A percentile compares a stretch with the other conserved stretches of the same genome.
Conservation (phyloP, 2,113 vertebrate genomes). For the Tonatia bakeri region DNA sequence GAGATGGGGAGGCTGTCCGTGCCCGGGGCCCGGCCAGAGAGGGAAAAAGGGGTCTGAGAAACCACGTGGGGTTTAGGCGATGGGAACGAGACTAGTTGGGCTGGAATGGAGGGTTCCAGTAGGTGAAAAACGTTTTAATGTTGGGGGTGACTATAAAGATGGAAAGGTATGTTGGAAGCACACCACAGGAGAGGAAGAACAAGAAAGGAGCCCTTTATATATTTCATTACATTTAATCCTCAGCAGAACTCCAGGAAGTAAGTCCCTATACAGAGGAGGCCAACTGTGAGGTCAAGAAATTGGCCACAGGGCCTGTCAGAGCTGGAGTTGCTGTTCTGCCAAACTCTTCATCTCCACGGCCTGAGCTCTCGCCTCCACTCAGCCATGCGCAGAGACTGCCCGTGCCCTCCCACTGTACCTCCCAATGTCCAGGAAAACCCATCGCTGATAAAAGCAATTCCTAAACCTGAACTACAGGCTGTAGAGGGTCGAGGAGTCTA, state of each 20-base stretch:
- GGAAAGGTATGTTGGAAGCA: not conserved
- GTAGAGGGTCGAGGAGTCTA: not conserved
- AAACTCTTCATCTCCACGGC: not conserved
- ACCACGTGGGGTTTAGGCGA: not conserved
- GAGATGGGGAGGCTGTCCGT: not conserved
- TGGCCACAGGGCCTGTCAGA: not conserved
- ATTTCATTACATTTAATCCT: not conserved
- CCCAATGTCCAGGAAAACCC: conserved; percentile 12
- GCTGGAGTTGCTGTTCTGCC: not conserved
- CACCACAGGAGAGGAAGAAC: not conserved
- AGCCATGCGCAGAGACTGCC: not conserved
- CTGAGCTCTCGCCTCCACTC: not conserved
- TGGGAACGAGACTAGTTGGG: not conserved
- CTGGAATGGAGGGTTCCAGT: not conserved
- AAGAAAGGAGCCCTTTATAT: not conserved
- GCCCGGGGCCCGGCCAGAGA: not conserved
- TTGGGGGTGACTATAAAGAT: not conserved
- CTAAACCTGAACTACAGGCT: conserved; percentile 33
- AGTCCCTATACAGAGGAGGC: not conserved
- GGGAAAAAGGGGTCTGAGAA: not conserved
- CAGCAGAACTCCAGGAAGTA: not conserved
- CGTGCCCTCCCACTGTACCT: not conserved
- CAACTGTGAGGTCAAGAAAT: not conserved
- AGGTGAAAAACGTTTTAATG: not conserved
- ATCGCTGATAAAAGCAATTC: not conserved